A percentile compares a stretch with the other conserved stretches of the same genome.
These are phyloP conservation scores for Pandion haliaetus DNA, from an alignment of 2,113 vertebrate species.

Conservation along the genomic window DNA sequence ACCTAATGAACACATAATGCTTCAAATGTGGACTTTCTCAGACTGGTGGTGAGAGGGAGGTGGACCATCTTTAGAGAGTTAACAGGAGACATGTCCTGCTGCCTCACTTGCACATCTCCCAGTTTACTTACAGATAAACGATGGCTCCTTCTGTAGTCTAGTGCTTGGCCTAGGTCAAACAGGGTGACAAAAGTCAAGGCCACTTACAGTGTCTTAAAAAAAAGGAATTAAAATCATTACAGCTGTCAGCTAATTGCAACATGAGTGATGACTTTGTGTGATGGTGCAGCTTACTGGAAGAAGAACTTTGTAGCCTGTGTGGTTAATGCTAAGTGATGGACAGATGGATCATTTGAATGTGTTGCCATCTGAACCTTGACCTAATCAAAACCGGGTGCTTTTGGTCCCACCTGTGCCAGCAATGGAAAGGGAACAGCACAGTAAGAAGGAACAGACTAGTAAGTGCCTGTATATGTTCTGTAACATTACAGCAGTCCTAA, in stretches of 20 bases:
- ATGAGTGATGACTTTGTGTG: neutral
- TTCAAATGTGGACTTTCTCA: neutral
- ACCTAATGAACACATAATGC: neutral
- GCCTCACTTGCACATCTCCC: neutral
- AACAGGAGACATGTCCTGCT: neutral
- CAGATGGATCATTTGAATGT: neutral
- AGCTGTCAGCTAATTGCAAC: neutral
- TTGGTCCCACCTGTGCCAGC: neutral
- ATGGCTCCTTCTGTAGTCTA: neutral
- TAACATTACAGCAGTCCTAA: neutral
- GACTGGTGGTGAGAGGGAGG: neutral
- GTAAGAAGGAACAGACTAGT: neutral
- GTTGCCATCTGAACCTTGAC: neutral
- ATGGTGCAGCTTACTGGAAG: neutral
- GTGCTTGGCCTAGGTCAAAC: neutral
- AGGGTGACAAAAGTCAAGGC: neutral
- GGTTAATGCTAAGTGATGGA: neutral
- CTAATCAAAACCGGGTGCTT: neutral
- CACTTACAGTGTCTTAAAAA: neutral
- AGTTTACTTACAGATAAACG: neutral
- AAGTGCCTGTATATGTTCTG: neutral
- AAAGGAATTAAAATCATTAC: neutral
- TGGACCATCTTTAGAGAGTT: neutral
- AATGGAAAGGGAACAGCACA: neutral
- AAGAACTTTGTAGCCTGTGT: neutral